phyloP scores from a whole-genome alignment of 2,797 vertebrate species.

The Gymnothorax reevesii region DNA sequence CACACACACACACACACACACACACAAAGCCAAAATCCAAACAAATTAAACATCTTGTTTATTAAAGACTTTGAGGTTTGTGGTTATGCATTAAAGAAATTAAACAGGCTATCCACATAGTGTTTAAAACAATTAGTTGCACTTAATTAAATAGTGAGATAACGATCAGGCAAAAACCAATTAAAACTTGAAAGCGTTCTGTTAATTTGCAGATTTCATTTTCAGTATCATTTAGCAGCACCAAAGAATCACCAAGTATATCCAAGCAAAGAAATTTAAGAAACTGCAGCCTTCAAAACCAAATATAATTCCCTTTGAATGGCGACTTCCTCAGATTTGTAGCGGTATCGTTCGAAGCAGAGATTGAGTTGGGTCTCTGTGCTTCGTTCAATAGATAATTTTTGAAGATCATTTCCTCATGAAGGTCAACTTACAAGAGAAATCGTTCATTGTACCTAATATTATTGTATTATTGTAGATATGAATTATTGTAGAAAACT shows the following conservation, averaged over 20 bases:
- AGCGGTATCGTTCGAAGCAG: not conserved
- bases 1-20: conserved; percentile 45
- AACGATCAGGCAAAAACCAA: conserved; percentile 42
- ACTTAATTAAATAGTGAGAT: conserved; percentile 48
- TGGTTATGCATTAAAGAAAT: conserved; percentile 44
- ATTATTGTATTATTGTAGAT: not conserved
- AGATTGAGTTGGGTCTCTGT: not conserved
- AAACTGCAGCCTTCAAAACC: not conserved
- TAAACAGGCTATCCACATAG: conserved; percentile 46
- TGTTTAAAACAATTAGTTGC: conserved; percentile 53
- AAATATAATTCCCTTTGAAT: not conserved
- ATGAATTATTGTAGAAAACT: not conserved
- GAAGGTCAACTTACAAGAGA: not conserved
- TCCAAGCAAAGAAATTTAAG: conserved; percentile 24
- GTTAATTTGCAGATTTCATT: conserved; percentile 43
- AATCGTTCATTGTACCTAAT: not conserved
- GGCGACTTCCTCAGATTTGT: not conserved
- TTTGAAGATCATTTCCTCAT: not conserved
- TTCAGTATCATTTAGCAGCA: conserved; percentile 18
- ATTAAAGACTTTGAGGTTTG: conserved; percentile 43
- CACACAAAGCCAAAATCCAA: conserved; percentile 20
- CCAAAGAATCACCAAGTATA: conserved; percentile 31
- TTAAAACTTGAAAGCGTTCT: conserved; percentile 34
- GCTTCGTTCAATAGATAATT: not conserved
- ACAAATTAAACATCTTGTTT: conserved; percentile 54